phyloP scores from a whole-genome alignment of 2,797 vertebrate genomes.

The Megaceryle alcyon region DNA sequence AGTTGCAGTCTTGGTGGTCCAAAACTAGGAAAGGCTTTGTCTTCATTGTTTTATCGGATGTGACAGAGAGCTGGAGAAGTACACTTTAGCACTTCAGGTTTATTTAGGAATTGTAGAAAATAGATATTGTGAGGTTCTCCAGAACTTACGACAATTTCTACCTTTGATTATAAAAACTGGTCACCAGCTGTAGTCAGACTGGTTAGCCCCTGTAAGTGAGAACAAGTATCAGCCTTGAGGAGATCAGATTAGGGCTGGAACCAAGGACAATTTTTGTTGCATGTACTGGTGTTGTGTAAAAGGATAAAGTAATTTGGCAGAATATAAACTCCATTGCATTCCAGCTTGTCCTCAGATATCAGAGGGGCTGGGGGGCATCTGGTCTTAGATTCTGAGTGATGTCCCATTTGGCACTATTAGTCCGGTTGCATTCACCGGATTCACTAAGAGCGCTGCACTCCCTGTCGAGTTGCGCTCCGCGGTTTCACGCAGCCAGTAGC shows the following conservation, averaged over 20 bases:
- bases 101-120: neutral
- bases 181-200: neutral
- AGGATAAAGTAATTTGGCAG: too few relatives aligned
- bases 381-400: too few relatives aligned
- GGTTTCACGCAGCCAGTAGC: too few relatives aligned
- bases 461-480: too few relatives aligned
- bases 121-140: neutral
- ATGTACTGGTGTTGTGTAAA: neutral
- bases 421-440: too few relatives aligned
- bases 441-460: too few relatives aligned
- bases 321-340: too few relatives aligned
- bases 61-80: neutral
- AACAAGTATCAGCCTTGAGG: neutral
- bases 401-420: too few relatives aligned
- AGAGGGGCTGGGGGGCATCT: too few relatives aligned
- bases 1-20: neutral
- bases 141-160: neutral
- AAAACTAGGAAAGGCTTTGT: neutral
- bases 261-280: neutral
- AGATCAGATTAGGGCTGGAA: neutral
- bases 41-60: neutral
- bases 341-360: too few relatives aligned
- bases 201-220: neutral
- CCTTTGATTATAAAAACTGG: neutral
- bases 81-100: neutral